Evolutionary conservation across 2,888 invertebrate genomes (phyloP), one percentile per base, ranked within the genome.

Genomic region (Brachyopa scutellaris): DNA sequence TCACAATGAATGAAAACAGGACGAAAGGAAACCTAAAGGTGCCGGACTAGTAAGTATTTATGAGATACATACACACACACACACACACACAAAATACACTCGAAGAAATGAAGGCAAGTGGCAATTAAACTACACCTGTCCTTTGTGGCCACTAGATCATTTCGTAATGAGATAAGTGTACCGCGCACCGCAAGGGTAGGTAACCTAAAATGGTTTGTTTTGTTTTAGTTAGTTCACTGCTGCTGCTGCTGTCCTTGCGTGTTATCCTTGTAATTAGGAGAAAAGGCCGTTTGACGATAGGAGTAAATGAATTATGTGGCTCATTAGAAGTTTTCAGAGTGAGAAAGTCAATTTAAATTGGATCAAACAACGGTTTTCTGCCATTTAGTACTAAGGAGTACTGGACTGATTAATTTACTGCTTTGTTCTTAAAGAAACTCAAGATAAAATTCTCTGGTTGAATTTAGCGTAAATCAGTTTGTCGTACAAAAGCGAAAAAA

Each of bases 111-210:
- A 64, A 66, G 66, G 77, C 66, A 70, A 77, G 77, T 72, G 72
- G 77, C 70, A 77, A 82, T 82, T 82, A 82, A 82, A 55, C 66
- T 77, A 76, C 82, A 82, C 82, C 82, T 82, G 82, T 77, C 77
- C 33, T 49, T 61, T 72, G 59, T 59, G 64, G 77, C 61, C 66
- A 72, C 38, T 76, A 69, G 69, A 80, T 73, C 74, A 74, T 80
- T 64, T 76, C 45, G 15, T 57, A 80, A 74, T 55, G 57, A 74
- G 79, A 62, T 76, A 69, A 33, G 55, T 51, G 51, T 51, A 19
- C 36, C 31, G 53, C 19, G 36, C 15, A 38, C 40, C 23, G 21
- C n/a, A 17, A 53, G 59, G 79, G 73, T 38, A 21, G 4, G 6
- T 26, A 47, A n/a, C 62, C 15, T 47, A 29, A 59, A 70, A 76